phyloP scores from a whole-genome alignment of 2,888 invertebrate species.

The Drosophila nigricruria region DNA sequence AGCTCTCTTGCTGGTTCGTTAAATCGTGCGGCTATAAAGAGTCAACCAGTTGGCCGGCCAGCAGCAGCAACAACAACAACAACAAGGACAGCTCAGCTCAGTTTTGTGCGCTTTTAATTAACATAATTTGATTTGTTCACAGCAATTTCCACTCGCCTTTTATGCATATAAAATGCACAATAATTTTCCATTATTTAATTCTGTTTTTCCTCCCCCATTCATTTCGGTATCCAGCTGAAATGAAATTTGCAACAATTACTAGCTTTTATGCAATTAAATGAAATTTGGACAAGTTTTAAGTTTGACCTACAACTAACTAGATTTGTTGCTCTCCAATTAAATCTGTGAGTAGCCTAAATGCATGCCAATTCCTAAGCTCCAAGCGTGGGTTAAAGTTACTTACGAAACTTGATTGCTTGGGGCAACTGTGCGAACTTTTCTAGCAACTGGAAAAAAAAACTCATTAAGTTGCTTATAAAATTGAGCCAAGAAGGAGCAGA shows the following conservation, averaged over 20 bases:
- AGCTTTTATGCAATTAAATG: slow-evolving; percentile 19
- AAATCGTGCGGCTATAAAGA: slow-evolving; percentile 71
- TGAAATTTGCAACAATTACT: slow-evolving; percentile 38
- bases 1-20: slow-evolving; percentile 34
- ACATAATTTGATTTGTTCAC: slow-evolving; percentile 67
- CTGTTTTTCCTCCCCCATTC: background rate
- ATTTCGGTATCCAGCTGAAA: slow-evolving; percentile 4
- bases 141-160: slow-evolving; percentile 29
- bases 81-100: slow-evolving; percentile 41
- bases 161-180: slow-evolving; percentile 53
- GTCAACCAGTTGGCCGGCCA: slow-evolving; percentile 67
- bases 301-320: slow-evolving; percentile 19
- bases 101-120: slow-evolving; percentile 68
- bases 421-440: background rate
- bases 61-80: background rate
- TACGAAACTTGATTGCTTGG: background rate
- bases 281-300: slow-evolving; percentile 10
- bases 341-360: background rate
- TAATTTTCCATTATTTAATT: slow-evolving; percentile 42
- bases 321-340: slow-evolving; percentile 23
- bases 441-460: background rate
- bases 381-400: background rate
- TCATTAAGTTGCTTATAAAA: slow-evolving; percentile 3
- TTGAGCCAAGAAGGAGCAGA: background rate
- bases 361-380: background rate